Base-by-base conservation (phyloP, 2,888 invertebrate species). In the Cheilosia urbana region DNA sequence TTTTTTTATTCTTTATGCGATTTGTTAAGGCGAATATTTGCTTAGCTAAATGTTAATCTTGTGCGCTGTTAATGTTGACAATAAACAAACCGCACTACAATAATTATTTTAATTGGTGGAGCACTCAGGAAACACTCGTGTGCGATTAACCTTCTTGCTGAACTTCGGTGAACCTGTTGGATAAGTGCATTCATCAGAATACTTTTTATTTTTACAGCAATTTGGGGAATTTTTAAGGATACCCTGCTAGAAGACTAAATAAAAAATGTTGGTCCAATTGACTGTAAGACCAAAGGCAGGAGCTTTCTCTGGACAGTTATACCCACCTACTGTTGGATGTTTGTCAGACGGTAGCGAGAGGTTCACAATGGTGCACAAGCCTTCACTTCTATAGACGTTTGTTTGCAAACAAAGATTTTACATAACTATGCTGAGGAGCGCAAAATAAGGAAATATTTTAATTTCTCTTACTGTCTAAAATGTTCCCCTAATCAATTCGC, bases 11-110 rank as follows among this genome's bases (percentile, higher is more conserved):
- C 9, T 37, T 21, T 63, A 19, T 47, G 30, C 47, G 11, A n/a
- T 49, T 65, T 49, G 15, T 49, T 42, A 21, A 11, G 24, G 42
- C 30, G 15, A 51, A 42, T 58, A 24, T 62, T 72, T 72, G 21
- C 37, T 40, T 57, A 27, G 57, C 47, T 47, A 58, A 75, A n/a
- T 57, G 65, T 21, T 75, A 27, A 73, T 34, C 63, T 63, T 40
- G 53, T 42, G 15, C 19, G 24, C 17, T 55, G 42, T 68, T 60
- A 60, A 40, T 37, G 24, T 2, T 45, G 2, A 5, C 1, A 6
- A 57, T 57, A 30, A 69, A 57, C 42, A 66, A 51, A 42, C 6
- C 19, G 24, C 51, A 30, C 19, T 42, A 51, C 2, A 30, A 21
- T n/a, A 63, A 24, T 37, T 19, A 51, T 24, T 71, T 58, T 60